phyloP scores from a whole-genome alignment of 1,140 invertebrate genomes.

The Achroia grisella region DNA sequence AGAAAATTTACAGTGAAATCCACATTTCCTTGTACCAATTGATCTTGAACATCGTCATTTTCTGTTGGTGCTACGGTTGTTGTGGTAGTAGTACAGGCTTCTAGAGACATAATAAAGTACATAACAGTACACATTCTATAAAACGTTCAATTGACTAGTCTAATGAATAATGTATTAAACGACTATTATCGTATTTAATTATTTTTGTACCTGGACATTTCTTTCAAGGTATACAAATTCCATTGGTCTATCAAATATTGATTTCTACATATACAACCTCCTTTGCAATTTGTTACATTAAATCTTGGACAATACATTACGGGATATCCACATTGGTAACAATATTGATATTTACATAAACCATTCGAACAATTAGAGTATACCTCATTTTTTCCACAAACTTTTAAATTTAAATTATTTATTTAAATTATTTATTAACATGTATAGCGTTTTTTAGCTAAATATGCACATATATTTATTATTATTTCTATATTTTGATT shows the following conservation, averaged over 20 bases:
- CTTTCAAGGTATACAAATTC: slow-evolving; percentile 16
- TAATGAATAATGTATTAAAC: too few species aligned
- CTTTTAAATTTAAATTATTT: too few species aligned
- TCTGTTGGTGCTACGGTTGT: not conserved
- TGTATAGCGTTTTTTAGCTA: too few species aligned
- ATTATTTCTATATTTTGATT: too few species aligned
- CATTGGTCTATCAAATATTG: slow-evolving; percentile 19
- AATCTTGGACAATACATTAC: slow-evolving; percentile 25
- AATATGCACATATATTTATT: too few species aligned
- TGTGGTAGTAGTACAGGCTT: not conserved
- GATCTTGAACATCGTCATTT: not conserved
- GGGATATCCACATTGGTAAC: slow-evolving; percentile 13
- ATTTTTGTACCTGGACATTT: slow-evolving; percentile 15
- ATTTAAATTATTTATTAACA: too few species aligned
- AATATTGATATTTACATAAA: slow-evolving; percentile 10
- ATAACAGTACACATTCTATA: too few species aligned
- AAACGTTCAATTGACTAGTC: too few species aligned
- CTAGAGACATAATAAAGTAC: too few species aligned
- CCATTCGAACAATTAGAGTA: slow-evolving; percentile 14
- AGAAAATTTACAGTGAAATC: not conserved
- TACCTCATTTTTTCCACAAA: slow-evolving; percentile 12
- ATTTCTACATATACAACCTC: slow-evolving; percentile 26
- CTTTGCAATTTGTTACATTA: slow-evolving; percentile 20
- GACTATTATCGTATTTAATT: too few species aligned
- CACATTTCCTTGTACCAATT: not conserved